phyloP scores from a whole-genome alignment of 1,140 invertebrate species.

The Drosophila insularis region DNA sequence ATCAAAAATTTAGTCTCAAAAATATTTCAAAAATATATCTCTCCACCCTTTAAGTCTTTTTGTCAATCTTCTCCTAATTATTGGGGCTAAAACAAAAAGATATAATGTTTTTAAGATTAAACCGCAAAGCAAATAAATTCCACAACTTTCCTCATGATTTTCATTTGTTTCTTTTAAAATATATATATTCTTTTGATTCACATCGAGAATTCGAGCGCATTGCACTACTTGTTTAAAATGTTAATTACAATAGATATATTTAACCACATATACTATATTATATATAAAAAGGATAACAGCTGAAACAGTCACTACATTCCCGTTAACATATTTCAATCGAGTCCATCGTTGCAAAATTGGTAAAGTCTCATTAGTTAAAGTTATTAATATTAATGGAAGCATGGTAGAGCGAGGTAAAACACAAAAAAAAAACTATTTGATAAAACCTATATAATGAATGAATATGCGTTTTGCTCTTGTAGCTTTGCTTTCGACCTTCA shows the following conservation, averaged over 20 bases:
- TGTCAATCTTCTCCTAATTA: too few species aligned
- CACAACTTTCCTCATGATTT: too few species aligned
- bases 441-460: background rate
- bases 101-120: too few species aligned
- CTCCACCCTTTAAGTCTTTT: too few species aligned
- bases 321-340: constrained; percentile 13
- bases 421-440: background rate
- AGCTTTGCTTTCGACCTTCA: constrained; percentile 18
- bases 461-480: background rate
- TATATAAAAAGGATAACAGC: background rate
- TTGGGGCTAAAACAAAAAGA: too few species aligned
- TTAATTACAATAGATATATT: constrained; percentile 4
- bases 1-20: too few species aligned
- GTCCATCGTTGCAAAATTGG: constrained; percentile 33
- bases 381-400: constrained; percentile 4
- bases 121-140: too few species aligned
- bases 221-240: background rate
- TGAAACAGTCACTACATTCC: background rate
- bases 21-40: too few species aligned
- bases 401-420: background rate
- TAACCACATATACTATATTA: background rate
- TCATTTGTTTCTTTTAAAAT: background rate
- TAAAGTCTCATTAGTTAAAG: constrained; percentile 8
- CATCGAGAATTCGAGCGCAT: background rate
- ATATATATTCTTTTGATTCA: background rate